These are phyloP conservation scores for Trachelus tabidus DNA, from an alignment of 2,888 invertebrate genomes.

Conservation along the genomic window DNA sequence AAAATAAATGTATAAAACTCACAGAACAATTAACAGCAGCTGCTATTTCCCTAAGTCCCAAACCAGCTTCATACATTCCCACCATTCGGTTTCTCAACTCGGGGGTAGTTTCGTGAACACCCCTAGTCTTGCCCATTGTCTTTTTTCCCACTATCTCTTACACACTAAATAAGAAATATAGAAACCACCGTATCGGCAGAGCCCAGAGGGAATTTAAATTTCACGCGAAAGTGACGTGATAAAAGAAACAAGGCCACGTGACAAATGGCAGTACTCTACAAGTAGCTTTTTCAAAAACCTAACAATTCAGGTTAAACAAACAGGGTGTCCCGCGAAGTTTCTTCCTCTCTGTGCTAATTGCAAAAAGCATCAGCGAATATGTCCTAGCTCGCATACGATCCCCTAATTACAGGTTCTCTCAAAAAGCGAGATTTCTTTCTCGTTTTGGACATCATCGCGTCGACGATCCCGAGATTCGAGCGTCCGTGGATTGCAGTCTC, in stretches of 20 bases:
- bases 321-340: background rate
- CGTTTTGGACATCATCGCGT: conserved; percentile 34
- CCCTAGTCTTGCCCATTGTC: conserved; percentile 62
- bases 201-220: conserved; percentile 36
- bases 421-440: conserved; percentile 18
- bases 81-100: conserved; percentile 63
- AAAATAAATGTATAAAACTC: conserved; percentile 22
- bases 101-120: conserved; percentile 63
- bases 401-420: background rate
- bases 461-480: conserved; percentile 16
- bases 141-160: background rate
- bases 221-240: conserved; percentile 44
- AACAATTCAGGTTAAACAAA: conserved; percentile 24
- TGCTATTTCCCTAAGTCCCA: conserved; percentile 60
- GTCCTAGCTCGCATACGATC: background rate
- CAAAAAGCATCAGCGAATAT: background rate
- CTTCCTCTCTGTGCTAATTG: background rate
- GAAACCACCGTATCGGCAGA: background rate
- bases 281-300: conserved; percentile 15
- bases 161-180: background rate
- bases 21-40: conserved; percentile 62
- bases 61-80: conserved; percentile 63
- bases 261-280: conserved; percentile 37
- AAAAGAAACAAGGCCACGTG: conserved; percentile 43
- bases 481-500: conserved; percentile 32